phyloP scores from a whole-genome alignment of 2,888 invertebrate genomes.

The Apocheima hispidaria region DNA sequence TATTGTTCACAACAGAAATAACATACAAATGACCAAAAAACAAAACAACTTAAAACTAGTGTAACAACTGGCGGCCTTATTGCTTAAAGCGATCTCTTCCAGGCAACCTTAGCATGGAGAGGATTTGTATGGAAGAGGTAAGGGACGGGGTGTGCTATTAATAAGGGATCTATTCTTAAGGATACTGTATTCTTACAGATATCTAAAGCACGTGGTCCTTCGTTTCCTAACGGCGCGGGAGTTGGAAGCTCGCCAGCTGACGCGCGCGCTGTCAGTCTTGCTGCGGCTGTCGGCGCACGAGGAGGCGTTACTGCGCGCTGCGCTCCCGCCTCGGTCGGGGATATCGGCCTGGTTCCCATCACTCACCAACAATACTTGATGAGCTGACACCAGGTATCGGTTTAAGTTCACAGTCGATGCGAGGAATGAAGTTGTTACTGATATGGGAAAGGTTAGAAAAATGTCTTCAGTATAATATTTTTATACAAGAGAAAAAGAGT shows the following conservation, averaged over 20 bases:
- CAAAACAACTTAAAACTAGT: too few species aligned
- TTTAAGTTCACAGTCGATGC: background rate
- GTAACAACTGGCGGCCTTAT: too few species aligned
- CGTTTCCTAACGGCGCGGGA: slow-evolving; percentile 96
- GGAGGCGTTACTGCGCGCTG: slow-evolving; percentile 93
- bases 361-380: slow-evolving; percentile 55
- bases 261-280: slow-evolving; percentile 94
- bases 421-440: slow-evolving; percentile 3
- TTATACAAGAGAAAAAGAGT: too few species aligned
- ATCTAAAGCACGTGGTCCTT: slow-evolving; percentile 96
- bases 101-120: too few species aligned
- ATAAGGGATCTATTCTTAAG: too few species aligned
- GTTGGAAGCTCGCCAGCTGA: slow-evolving; percentile 94
- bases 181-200: too few species aligned
- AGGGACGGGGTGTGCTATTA: too few species aligned
- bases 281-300: slow-evolving; percentile 94
- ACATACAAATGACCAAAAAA: too few species aligned
- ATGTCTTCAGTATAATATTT: background rate
- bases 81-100: too few species aligned
- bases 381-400: background rate
- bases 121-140: too few species aligned
- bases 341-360: slow-evolving; percentile 74
- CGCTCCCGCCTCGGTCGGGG: slow-evolving; percentile 84
- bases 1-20: too few species aligned
- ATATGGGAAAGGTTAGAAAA: background rate